phyloP scores from a whole-genome alignment of 2,888 invertebrate species.

The Pycnomerus fuliginosus region DNA sequence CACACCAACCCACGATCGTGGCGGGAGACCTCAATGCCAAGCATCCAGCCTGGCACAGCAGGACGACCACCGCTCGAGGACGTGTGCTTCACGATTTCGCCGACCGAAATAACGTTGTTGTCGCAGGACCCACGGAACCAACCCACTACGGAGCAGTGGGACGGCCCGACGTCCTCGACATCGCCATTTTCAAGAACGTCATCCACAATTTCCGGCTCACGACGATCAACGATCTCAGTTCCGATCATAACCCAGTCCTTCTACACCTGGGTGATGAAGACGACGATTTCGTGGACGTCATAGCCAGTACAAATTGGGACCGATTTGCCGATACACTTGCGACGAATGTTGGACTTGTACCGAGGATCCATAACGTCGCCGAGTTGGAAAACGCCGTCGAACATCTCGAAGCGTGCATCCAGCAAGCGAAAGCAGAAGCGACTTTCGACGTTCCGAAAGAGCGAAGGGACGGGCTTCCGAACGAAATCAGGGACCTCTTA shows the following conservation, averaged over 20 bases:
- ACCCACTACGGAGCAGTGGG: constrained; percentile 4
- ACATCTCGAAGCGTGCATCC: no score
- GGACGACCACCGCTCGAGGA: constrained; percentile 2
- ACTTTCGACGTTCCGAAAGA: no score
- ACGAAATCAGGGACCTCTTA: no score
- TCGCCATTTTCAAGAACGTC: constrained; percentile 8
- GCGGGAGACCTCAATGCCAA: constrained; percentile 19
- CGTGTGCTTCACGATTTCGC: not conserved
- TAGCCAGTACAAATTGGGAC: no score
- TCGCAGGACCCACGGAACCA: constrained; percentile 2
- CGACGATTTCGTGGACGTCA: no score
- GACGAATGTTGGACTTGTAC: no score
- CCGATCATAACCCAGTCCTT: constrained; percentile 6
- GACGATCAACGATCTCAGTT: not conserved
- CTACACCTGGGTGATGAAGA: not conserved
- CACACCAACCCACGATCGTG: not conserved
- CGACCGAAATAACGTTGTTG: not conserved
- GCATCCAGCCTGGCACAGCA: constrained; percentile 8
- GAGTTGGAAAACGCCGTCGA: not conserved
- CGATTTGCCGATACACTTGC: no score
- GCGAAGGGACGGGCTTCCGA: no score
- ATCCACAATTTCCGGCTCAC: not conserved
- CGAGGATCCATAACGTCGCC: no score
- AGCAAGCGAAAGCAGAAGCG: not conserved
- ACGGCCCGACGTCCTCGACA: constrained; percentile 10